phyloP scores from a whole-genome alignment of 1,140 invertebrate genomes.

The Brachionus calyciflorus region DNA sequence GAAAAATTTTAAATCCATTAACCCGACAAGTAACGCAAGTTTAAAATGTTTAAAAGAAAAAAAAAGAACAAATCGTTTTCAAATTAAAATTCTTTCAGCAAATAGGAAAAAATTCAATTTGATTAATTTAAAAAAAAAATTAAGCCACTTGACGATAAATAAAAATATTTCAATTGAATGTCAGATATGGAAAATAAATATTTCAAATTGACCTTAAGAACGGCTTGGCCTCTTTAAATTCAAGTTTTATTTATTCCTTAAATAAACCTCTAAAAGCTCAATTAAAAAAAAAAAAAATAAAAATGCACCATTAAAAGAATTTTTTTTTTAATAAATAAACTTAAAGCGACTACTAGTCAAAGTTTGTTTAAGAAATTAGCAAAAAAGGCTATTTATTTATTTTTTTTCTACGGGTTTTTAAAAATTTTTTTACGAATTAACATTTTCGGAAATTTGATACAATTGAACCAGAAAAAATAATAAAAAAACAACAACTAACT shows the following conservation, averaged over 20 bases:
- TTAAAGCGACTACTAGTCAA: neutral
- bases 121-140: neutral
- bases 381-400: neutral
- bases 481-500: too few species aligned
- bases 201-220: conserved; percentile 43
- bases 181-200: conserved; percentile 10
- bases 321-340: neutral
- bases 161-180: conserved; percentile 30
- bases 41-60: too few species aligned
- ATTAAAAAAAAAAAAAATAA: conserved; percentile 1
- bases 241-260: neutral
- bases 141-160: neutral
- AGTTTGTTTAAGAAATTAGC: conserved; percentile 25
- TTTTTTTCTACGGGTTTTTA: neutral
- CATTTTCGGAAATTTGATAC: conserved; percentile 1
- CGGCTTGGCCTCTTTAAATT: neutral
- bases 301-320: conserved; percentile 33
- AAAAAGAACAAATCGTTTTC: too few species aligned
- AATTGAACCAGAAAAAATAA: neutral
- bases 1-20: too few species aligned
- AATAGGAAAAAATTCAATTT: too few species aligned
- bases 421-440: neutral
- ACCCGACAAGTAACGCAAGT: too few species aligned
- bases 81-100: too few species aligned
- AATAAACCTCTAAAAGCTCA: conserved; percentile 6